Base-by-base conservation (phyloP, 2,113 vertebrate species). In the Chrysochloris asiatica region DNA sequence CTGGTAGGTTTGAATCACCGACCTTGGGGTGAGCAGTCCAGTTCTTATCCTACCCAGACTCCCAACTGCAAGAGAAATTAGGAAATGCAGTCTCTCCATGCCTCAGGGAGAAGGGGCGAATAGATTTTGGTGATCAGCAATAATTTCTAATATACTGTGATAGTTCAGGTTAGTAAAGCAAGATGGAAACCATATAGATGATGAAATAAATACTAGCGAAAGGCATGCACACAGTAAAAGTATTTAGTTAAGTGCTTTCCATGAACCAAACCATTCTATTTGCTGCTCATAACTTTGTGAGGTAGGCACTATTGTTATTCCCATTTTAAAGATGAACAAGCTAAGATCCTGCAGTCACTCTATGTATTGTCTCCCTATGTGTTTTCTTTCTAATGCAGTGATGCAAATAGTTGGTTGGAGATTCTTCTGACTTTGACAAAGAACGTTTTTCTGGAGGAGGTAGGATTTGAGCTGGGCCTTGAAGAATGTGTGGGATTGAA, bases 371-470 rank as follows among this genome's bases (percentile, higher is more conserved):
- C n/a, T 75, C 83, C 85, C 83, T 87, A 0, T 76, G 50, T 36
- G 45, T 38, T 91, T 93, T 80, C 79, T 33, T 83, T 92, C 22
- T 63, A 76, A 81, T 87, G 22, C 3, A 28, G 10, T 9, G 75
- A 54, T 67, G 22, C 11, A 85, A 54, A 71, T 77, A 81, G 81
- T 94, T 84, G 38, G 30, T 69, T 17, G 77, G 38, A 71, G 22
- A 50, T 86, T 91, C 24, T 83, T 83, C 71, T 48, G 4, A 3
- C 63, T 83, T 8, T 77, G 9, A 36, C 61, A 59, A 73, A 45
- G 24, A n/a, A 65, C 54, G 11, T 24, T 91, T 93, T 91, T 88
- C 69, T 30, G 85, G 12, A 91, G 5, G 30, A 95, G 13, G 17
- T 75, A 45, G 33, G 8, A 69, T 50, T 72, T 93, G 63, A 85